Percentiles rank a stretch among this genome's conserved stretches.
These are phyloP conservation scores for Hybognathus amarus DNA, from an alignment of 2,797 vertebrate genomes.

Conservation along the genomic window DNA sequence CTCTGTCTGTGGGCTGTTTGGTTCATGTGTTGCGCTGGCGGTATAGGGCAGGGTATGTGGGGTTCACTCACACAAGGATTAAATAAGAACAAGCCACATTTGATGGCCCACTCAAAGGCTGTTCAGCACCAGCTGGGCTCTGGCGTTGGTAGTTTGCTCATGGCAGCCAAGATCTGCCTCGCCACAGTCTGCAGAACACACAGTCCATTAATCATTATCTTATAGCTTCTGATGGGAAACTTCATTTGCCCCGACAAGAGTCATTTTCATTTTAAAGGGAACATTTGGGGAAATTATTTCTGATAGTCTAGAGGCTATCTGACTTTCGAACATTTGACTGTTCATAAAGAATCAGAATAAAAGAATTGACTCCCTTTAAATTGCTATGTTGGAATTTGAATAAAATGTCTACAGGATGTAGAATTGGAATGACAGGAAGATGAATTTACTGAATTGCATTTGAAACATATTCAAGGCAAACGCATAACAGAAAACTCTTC, in stretches of 20 bases:
- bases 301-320: background rate
- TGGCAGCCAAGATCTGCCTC: conserved; percentile 33
- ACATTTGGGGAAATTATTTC: conserved; percentile 8
- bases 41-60: background rate
- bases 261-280: conserved; percentile 7
- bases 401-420: background rate
- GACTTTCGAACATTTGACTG: background rate
- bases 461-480: too few species aligned
- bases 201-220: conserved; percentile 40
- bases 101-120: conserved; percentile 10
- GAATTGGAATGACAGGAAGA: background rate
- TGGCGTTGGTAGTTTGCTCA: conserved; percentile 16
- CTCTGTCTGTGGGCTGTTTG: conserved; percentile 6
- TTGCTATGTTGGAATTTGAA: background rate
- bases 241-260: conserved; percentile 11
- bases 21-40: background rate
- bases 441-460: background rate
- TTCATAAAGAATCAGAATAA: background rate
- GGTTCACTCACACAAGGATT: conserved; percentile 23
- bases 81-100: conserved; percentile 45
- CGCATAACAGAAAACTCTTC: background rate
- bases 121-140: conserved; percentile 38
- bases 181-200: conserved; percentile 32
- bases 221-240: conserved; percentile 35
- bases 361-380: background rate